Evolutionary conservation across 2,797 vertebrate species (phyloP).

Genomic region (Intellagama lesueurii): DNA sequence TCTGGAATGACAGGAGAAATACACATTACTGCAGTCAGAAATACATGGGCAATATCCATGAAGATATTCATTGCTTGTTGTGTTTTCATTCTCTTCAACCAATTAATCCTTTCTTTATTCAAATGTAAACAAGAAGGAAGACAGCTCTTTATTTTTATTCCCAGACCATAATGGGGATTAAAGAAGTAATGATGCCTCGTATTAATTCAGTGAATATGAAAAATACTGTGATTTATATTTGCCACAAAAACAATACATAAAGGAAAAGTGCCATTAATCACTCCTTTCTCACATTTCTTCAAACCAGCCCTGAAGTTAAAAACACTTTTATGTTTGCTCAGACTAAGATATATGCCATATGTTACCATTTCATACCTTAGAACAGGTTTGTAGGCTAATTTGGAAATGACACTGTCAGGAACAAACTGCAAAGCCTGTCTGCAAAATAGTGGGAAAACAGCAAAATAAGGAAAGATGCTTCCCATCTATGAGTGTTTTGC

Average conservation of each 20-base stretch:
- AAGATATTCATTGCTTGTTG: conserved; percentile 9
- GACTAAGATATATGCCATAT: not conserved
- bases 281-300: not conserved
- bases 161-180: not conserved
- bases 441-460: not conserved
- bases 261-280: conserved; percentile 14
- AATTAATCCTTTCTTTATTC: not conserved
- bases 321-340: not conserved
- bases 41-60: not conserved
- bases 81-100: conserved; percentile 18
- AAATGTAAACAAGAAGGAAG: accelerated
- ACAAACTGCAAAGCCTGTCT: not conserved
- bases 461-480: not conserved
- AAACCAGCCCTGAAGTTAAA: not conserved
- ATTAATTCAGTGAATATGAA: conserved; percentile 5
- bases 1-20: conserved; percentile 13
- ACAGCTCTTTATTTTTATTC: not conserved
- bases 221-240: conserved; percentile 9
- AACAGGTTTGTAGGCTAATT: not conserved
- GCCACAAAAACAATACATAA: not conserved
- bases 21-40: not conserved
- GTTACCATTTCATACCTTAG: not conserved
- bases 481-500: not conserved
- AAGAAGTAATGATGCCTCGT: not conserved
- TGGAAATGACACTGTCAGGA: not conserved